Evolutionary conservation across 1,140 invertebrate genomes (phyloP).

Genomic region (Dendrolimus kikuchii): DNA sequence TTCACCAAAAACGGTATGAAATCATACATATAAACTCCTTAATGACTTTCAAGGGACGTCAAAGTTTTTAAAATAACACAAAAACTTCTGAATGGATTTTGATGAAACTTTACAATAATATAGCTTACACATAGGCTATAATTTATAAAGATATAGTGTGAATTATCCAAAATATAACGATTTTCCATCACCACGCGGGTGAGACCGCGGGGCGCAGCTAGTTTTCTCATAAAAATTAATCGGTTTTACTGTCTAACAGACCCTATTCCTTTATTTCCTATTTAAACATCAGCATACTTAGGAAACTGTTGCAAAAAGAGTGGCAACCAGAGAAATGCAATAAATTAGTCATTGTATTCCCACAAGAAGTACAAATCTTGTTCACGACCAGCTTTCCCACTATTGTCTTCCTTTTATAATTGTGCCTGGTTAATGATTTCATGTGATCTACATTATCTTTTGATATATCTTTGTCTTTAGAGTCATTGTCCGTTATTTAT

Average conservation of each 20-base stretch:
- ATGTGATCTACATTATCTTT: slow-evolving; percentile 21
- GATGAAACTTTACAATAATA: no score
- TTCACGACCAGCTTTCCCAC: slow-evolving; percentile 46
- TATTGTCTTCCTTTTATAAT: slow-evolving; percentile 43
- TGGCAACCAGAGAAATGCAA: slow-evolving; percentile 26
- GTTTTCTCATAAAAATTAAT: no score
- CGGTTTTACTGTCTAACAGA: not conserved
- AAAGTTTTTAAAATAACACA: no score
- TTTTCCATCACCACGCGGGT: no score
- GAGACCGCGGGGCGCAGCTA: no score
- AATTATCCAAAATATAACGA: no score
- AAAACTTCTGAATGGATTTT: no score
- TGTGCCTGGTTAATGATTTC: slow-evolving; percentile 41
- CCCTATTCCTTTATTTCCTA: not conserved
- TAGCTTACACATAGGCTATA: no score
- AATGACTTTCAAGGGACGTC: no score
- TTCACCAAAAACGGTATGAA: no score
- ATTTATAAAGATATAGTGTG: no score
- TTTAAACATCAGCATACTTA: not conserved
- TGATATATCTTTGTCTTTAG: slow-evolving; percentile 5
- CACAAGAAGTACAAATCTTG: slow-evolving; percentile 43
- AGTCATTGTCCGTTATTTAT: slow-evolving; percentile 4
- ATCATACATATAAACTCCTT: no score
- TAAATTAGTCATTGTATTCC: slow-evolving; percentile 47
- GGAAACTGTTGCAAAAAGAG: slow-evolving; percentile 1